Conservation (phyloP, 2,888 invertebrate species). For the Notocelia uddmanniana region DNA sequence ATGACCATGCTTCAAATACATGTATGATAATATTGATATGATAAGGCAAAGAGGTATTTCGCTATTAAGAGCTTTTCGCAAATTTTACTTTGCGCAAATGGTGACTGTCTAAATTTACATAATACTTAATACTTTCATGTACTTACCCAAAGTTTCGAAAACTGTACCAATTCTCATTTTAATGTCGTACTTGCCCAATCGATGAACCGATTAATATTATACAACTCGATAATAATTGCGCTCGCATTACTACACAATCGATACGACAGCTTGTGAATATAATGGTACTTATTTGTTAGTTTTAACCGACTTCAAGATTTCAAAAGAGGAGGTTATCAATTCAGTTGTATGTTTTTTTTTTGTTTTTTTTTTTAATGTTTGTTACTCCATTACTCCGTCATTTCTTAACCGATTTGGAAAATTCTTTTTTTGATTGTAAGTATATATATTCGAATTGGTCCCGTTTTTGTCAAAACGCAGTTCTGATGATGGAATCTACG, state of each 20-base stretch:
- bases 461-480: no score
- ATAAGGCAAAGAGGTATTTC: not conserved
- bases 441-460: no score
- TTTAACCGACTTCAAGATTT: no score
- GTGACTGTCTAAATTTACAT: constrained; percentile 35
- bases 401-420: no score
- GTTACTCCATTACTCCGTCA: no score
- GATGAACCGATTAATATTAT: constrained; percentile 46
- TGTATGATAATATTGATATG: not conserved
- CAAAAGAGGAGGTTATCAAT: no score
- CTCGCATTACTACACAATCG: constrained; percentile 43
- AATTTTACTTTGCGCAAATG: constrained; percentile 29
- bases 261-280: constrained; percentile 22
- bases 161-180: constrained; percentile 39
- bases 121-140: constrained; percentile 34
- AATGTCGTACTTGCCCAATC: constrained; percentile 42
- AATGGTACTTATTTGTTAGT: not conserved
- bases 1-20: no score
- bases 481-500: no score
- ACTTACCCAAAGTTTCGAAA: constrained; percentile 35
- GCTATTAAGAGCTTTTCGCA: constrained; percentile 6
- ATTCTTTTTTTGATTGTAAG: no score
- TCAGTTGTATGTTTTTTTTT: no score
- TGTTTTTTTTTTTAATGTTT: no score
- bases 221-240: constrained; percentile 46